Evolutionary conservation across 2,888 invertebrate species (phyloP).

Genomic region (Diarsia dahlii): DNA sequence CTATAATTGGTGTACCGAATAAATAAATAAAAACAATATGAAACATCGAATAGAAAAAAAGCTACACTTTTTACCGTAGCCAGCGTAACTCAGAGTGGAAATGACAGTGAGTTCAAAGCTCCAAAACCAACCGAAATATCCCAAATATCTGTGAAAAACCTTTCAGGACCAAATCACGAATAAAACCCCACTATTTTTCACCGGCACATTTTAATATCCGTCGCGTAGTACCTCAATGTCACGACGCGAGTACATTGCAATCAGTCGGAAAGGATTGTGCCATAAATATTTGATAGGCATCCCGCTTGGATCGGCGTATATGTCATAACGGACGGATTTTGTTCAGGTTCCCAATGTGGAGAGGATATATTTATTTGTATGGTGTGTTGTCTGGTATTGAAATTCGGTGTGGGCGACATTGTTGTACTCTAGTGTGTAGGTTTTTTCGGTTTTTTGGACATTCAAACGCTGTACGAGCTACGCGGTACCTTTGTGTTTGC

Average conservation of each 20-base stretch:
- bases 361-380: constrained; percentile 23
- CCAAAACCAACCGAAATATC: neutral
- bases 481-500: too few species aligned
- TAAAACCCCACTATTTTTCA: constrained; percentile 42
- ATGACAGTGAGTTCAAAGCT: too few species aligned
- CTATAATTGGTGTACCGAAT: too few species aligned
- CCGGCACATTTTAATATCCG: constrained; percentile 60
- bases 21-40: too few species aligned
- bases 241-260: constrained; percentile 62
- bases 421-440: neutral
- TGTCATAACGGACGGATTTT: constrained; percentile 45
- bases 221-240: constrained; percentile 69
- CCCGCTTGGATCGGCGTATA: constrained; percentile 35
- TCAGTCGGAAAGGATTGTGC: constrained; percentile 73
- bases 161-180: constrained; percentile 17
- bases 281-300: constrained; percentile 73
- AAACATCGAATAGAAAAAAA: neutral
- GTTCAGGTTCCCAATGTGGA: constrained; percentile 42
- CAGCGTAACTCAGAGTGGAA: neutral
- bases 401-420: neutral
- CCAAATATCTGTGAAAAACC: neutral
- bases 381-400: neutral
- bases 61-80: neutral
- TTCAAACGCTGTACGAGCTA: too few species aligned
- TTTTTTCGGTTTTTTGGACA: neutral